Evolutionary conservation across 2,888 invertebrate species (phyloP).

Genomic region (Andrena dorsata): DNA sequence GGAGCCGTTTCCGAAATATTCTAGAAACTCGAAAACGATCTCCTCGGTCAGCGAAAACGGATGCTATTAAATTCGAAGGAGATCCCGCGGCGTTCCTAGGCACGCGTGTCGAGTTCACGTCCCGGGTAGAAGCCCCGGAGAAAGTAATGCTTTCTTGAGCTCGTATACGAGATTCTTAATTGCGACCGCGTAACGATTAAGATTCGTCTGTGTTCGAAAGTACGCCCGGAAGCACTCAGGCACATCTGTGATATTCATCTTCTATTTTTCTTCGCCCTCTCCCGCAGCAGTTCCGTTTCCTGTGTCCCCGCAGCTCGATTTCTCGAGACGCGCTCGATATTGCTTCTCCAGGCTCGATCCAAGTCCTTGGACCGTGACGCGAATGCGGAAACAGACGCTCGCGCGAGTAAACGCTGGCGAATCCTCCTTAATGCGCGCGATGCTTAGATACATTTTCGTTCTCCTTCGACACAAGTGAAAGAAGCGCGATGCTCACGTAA

Average conservation of each 20-base stretch:
- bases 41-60: neutral
- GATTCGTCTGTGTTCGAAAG: constrained; percentile 70
- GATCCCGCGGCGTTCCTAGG: neutral
- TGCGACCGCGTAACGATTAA: constrained; percentile 70
- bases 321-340: constrained; percentile 28
- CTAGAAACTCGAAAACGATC: neutral
- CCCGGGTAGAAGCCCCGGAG: constrained; percentile 64
- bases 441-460: neutral
- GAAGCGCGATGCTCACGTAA: constrained; percentile 31
- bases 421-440: neutral
- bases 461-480: constrained; percentile 18
- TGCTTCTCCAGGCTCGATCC: neutral
- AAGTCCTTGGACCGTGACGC: constrained; percentile 30
- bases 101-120: neutral
- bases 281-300: constrained; percentile 9
- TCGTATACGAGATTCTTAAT: constrained; percentile 69
- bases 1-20: neutral
- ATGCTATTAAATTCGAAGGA: constrained; percentile 20
- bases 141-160: constrained; percentile 80
- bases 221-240: constrained; percentile 56
- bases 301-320: constrained; percentile 9
- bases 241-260: constrained; percentile 15
- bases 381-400: constrained; percentile 50
- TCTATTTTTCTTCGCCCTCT: neutral
- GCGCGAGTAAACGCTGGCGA: constrained; percentile 13